Conservation (phyloP, 2,888 invertebrate genomes). For the Synergus laeviventris region DNA sequence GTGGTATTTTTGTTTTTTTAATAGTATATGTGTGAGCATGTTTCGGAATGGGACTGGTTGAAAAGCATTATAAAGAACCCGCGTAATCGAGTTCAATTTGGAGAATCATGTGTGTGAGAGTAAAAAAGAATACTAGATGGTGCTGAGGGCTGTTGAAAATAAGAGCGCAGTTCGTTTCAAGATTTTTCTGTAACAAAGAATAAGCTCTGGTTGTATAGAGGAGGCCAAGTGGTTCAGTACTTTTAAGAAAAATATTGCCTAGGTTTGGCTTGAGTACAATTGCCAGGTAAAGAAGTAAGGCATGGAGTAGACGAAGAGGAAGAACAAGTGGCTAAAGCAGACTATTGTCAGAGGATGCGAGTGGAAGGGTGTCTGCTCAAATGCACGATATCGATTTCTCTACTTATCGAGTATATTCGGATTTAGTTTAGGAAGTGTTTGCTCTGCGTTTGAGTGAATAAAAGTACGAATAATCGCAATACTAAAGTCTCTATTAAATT, state of each 20-base stretch:
- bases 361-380: constrained; percentile 59
- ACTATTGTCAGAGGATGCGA: constrained; percentile 50
- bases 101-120: too few species aligned
- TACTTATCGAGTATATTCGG: constrained; percentile 50
- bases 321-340: constrained; percentile 41
- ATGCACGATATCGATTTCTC: constrained; percentile 64
- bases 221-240: constrained; percentile 31
- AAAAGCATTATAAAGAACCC: too few species aligned
- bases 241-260: constrained; percentile 24
- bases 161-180: constrained; percentile 33
- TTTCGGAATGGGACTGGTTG: too few species aligned
- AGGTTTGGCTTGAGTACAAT: constrained; percentile 19
- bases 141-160: too few species aligned
- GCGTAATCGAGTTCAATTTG: too few species aligned
- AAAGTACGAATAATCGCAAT: neutral
- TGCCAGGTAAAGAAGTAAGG: constrained; percentile 29
- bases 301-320: constrained; percentile 40
- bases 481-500: too few species aligned
- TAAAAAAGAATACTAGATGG: too few species aligned
- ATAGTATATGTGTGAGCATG: too few species aligned
- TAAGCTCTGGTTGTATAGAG: constrained; percentile 51
- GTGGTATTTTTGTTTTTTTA: too few species aligned
- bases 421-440: constrained; percentile 17
- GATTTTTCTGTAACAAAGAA: constrained; percentile 54
- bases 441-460: neutral